These are phyloP conservation scores for Hippoglossus stenolepis DNA, from an alignment of 2,113 vertebrate genomes.

Conservation along the genomic window DNA sequence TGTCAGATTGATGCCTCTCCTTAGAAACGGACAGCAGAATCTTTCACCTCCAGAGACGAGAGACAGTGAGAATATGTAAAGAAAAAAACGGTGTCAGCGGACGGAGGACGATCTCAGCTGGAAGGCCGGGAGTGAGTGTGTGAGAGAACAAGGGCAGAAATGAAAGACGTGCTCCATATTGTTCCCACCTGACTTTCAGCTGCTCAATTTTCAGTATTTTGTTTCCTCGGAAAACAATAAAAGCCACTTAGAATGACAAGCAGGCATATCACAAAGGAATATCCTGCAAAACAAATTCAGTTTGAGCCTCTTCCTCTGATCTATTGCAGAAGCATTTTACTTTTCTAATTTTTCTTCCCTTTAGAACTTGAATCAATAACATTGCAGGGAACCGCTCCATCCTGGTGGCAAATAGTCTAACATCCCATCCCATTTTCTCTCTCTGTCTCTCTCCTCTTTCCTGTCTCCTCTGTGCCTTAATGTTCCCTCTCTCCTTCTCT, in stretches of 20 bases:
- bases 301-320: constrained; percentile 65
- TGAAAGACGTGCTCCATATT: constrained; percentile 25
- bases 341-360: constrained; percentile 65
- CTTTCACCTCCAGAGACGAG: constrained; percentile 40
- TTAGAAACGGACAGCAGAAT: constrained; percentile 53
- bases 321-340: constrained; percentile 60
- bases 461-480: constrained; percentile 21
- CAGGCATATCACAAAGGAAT: constrained; percentile 58
- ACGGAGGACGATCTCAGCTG: constrained; percentile 5
- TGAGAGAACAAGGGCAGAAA: neutral
- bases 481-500: constrained; percentile 37
- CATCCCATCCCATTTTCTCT: constrained; percentile 70
- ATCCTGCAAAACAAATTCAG: constrained; percentile 62
- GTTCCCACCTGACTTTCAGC: constrained; percentile 40
- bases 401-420: constrained; percentile 78
- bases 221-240: constrained; percentile 56
- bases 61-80: constrained; percentile 49
- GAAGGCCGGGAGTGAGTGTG: constrained; percentile 32
- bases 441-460: constrained; percentile 26
- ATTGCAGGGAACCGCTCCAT: constrained; percentile 64
- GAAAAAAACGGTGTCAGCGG: constrained; percentile 28
- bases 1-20: constrained; percentile 47
- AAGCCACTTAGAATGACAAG: constrained; percentile 59
- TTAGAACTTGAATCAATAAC: constrained; percentile 77
- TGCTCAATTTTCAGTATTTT: constrained; percentile 19